phyloP scores from a whole-genome alignment of 2,888 invertebrate species.

The Adela reaumurella region DNA sequence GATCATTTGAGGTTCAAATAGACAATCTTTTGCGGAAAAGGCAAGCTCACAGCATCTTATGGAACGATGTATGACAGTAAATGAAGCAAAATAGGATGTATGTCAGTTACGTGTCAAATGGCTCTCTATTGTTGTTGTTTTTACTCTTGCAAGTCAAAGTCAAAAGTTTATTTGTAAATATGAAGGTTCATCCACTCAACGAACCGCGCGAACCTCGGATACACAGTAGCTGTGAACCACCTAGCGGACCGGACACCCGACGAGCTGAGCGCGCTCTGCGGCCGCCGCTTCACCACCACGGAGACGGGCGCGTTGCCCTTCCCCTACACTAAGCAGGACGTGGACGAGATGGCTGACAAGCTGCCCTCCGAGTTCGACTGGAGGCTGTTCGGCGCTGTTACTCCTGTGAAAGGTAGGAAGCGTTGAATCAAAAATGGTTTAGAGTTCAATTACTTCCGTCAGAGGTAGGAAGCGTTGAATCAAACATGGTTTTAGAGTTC shows the following conservation, averaged over 20 bases:
- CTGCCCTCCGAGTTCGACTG: conserved; percentile 82
- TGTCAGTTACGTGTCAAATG: conserved; percentile 5
- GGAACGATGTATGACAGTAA: too few relatives aligned
- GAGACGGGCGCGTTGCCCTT: conserved; percentile 78
- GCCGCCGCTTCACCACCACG: conserved; percentile 59
- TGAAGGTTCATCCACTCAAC: conserved; percentile 71
- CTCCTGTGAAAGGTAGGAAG: conserved; percentile 90
- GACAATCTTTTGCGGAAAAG: too few relatives aligned
- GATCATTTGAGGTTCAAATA: too few relatives aligned
- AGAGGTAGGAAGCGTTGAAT: too few relatives aligned
- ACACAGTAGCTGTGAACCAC: conserved; percentile 78
- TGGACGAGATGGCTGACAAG: conserved; percentile 32
- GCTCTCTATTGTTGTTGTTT: conserved; percentile 1
- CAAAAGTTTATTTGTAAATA: conserved; percentile 6
- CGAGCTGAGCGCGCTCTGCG: conserved; percentile 73
- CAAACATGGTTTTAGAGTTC: too few relatives aligned
- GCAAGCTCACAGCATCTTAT: too few relatives aligned
- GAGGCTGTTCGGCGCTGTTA: conserved; percentile 89
- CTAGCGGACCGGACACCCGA: conserved; percentile 77
- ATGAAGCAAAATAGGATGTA: neutral
- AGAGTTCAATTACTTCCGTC: too few relatives aligned
- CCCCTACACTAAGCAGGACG: conserved; percentile 60
- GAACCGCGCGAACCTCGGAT: conserved; percentile 74
- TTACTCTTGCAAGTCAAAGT: too few relatives aligned
- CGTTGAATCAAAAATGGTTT: too few relatives aligned